Evolutionary conservation across 1,140 invertebrate genomes (phyloP).

Genomic region (Halyomorpha halys): DNA sequence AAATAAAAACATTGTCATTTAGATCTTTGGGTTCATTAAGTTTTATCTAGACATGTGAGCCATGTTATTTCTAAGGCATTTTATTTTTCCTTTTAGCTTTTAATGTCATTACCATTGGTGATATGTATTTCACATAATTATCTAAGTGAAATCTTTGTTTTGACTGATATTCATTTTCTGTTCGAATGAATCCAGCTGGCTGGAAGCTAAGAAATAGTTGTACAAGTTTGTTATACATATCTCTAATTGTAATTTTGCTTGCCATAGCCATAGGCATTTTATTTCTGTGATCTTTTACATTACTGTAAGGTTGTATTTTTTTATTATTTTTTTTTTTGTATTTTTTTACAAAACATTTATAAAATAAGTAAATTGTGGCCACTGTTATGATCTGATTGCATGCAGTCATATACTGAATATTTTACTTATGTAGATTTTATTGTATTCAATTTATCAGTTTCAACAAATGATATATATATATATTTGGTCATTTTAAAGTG

Average conservation of each 20-base stretch:
- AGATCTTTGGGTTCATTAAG: too few species aligned
- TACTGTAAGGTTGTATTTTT: constrained; percentile 6
- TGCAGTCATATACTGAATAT: constrained; percentile 8
- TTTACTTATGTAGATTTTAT: constrained; percentile 12
- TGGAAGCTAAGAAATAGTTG: constrained; percentile 3
- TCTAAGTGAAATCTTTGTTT: not conserved
- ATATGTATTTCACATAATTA: constrained; percentile 9
- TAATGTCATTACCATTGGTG: constrained; percentile 16
- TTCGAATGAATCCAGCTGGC: not conserved
- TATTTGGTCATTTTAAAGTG: not conserved
- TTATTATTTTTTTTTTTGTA: constrained; percentile 12
- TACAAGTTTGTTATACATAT: constrained; percentile 13
- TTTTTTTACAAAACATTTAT: not conserved
- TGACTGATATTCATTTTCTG: not conserved
- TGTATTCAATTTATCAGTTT: constrained; percentile 14
- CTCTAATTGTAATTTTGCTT: constrained; percentile 18
- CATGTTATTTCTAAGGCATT: too few species aligned
- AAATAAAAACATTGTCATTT: too few species aligned
- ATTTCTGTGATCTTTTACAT: constrained; percentile 14
- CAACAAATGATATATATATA: not conserved
- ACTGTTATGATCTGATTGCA: constrained; percentile 10
- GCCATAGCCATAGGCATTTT: constrained; percentile 17
- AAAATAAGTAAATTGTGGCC: constrained; percentile 4
- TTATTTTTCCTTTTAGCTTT: constrained; percentile 9
- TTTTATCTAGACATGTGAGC: too few species aligned